These are phyloP conservation scores for Mandrillus leucophaeus DNA, from an alignment of 2,113 vertebrate species.

Conservation along the genomic window DNA sequence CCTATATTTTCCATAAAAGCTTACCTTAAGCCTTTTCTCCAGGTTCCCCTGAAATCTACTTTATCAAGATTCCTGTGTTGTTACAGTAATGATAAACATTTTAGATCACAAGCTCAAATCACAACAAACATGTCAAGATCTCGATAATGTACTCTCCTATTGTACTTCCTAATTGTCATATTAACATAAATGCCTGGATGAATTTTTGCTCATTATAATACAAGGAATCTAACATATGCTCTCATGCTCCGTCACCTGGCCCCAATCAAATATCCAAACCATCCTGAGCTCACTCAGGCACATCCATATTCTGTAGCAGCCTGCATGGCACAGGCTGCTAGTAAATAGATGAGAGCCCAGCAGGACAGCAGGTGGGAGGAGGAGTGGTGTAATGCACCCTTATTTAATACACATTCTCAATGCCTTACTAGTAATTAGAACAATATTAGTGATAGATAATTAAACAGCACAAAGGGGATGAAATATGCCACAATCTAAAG, in stretches of 20 bases:
- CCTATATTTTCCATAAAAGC: background rate
- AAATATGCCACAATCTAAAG: background rate
- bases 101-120: background rate
- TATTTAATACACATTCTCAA: background rate
- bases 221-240: background rate
- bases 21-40: background rate
- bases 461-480: background rate
- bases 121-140: background rate
- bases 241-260: background rate
- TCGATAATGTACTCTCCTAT: background rate
- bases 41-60: background rate
- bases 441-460: background rate
- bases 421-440: background rate
- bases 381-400: background rate
- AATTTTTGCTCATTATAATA: background rate
- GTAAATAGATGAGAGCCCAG: background rate
- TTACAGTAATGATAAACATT: background rate
- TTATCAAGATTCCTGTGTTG: background rate
- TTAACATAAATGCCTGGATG: background rate
- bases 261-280: background rate
- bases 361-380: accelerated
- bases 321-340: background rate
- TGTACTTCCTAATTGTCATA: background rate
- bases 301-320: background rate
- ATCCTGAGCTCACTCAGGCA: background rate